Evolutionary conservation across 1,140 invertebrate species (phyloP).

Genomic region (Diprion similis): DNA sequence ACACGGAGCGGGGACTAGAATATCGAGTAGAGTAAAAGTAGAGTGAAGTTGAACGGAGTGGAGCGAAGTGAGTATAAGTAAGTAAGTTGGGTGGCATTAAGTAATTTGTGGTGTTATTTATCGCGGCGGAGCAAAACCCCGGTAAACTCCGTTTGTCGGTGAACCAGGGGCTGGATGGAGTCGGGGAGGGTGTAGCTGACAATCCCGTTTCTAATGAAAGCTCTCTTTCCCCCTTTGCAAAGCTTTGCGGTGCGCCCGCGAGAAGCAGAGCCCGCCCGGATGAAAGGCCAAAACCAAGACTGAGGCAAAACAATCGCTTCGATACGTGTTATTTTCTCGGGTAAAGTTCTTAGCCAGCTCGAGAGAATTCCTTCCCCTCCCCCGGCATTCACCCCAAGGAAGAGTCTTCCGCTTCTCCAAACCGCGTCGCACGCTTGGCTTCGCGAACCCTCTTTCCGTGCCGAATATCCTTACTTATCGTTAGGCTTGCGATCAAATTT

Average conservation of each 20-base stretch:
- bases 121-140: conserved; percentile 25
- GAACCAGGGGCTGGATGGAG: conserved; percentile 11
- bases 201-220: conserved; percentile 44
- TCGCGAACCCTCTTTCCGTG: neutral
- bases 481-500: neutral
- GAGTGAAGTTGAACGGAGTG: neutral
- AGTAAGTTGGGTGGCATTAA: conserved; percentile 33
- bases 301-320: conserved; percentile 31
- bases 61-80: neutral
- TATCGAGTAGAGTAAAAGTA: too few species aligned
- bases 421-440: neutral
- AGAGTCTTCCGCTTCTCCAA: too few species aligned
- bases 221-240: conserved; percentile 30
- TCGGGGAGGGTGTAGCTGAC: conserved; percentile 39
- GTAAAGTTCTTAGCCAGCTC: conserved; percentile 8
- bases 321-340: conserved; percentile 30
- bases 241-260: neutral
- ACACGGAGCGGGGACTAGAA: too few species aligned
- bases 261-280: neutral
- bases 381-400: too few species aligned
- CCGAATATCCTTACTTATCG: neutral
- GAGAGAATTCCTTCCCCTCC: neutral
- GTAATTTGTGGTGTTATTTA: conserved; percentile 41
- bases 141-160: conserved; percentile 34
- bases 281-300: conserved; percentile 5